Evolutionary conservation across 2,113 vertebrate species (phyloP), one percentile per base, ranked within the genome.

Genomic region (Cyanistes caeruleus): DNA sequence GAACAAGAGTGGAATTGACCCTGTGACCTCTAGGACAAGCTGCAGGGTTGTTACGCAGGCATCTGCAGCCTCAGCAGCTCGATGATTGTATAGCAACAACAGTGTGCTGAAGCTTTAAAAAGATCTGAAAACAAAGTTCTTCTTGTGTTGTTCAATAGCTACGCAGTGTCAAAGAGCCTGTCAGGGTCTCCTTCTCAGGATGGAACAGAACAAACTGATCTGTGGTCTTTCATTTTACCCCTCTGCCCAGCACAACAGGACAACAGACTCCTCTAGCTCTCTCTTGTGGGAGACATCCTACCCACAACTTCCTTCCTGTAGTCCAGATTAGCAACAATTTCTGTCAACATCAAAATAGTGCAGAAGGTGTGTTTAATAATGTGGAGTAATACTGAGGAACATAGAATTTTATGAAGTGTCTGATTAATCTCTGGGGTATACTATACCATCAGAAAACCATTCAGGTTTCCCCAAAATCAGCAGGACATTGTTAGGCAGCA

Each of bases 1-100:
- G 62, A 92, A 83, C 68, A 87, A 89, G 85, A 92, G 87, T 53
- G 75, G 59, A 78, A 73, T 55, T 93, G 84, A 94, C 84, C 87
- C 52, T 1, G 0, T 68, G 88, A 86, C 85, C 91, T 76, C 35
- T 5, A 60, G 83, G 81, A 79, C 78, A 69, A 95, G 74, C 55
- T 84, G 65, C 39, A 17, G 75, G 75, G 51, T 13, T 84, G 43
- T 83, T 64, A 55, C 15, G 1, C 69, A 80, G 87, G 76, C 55
- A 5, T 82, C 72, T 70, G 68, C 7, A 6, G 73, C 64, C 76
- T 48, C 48, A 89, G 80, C 76, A 70, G 56, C 65, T 92, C 11
- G 0, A 28, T 58, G 67, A 81, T 76, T 88, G 27, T 72, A 30
- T 5, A 78, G 76, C 41, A 94, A 86, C 52, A 87, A 72, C 67